Percentiles rank a stretch among this genome's conserved stretches.
Evolutionary conservation across 1,140 invertebrate species (phyloP).

Genomic region (Euschistus heros): DNA sequence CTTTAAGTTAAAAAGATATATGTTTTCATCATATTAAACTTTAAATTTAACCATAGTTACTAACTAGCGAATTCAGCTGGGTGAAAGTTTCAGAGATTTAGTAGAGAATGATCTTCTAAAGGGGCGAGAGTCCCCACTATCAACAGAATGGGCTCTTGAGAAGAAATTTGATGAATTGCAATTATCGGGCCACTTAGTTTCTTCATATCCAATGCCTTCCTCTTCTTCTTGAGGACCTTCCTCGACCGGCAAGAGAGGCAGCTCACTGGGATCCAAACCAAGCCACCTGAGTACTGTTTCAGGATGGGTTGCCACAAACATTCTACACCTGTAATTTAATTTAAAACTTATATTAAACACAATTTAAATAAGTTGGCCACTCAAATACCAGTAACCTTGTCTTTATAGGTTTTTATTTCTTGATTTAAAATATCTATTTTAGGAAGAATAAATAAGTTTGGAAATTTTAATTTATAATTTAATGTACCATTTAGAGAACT

Average conservation of each 20-base stretch:
- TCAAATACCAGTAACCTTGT: background rate
- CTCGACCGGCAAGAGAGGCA: slow-evolving; percentile 2
- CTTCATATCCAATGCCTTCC: background rate
- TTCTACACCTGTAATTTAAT: slow-evolving; percentile 14
- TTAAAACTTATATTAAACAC: background rate
- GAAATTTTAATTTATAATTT: too few relatives aligned
- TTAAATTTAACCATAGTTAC: background rate
- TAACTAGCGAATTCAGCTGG: slow-evolving; percentile 6
- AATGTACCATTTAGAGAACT: too few relatives aligned
- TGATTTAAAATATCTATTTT: slow-evolving; percentile 20
- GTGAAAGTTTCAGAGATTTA: slow-evolving; percentile 6
- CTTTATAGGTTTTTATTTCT: slow-evolving; percentile 1
- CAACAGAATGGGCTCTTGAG: background rate
- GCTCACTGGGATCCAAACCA: slow-evolving; percentile 19
- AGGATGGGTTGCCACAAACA: slow-evolving; percentile 26
- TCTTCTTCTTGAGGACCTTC: background rate
- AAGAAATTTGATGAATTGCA: background rate
- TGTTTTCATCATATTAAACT: background rate
- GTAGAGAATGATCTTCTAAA: background rate
- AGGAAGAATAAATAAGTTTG: slow-evolving; percentile 7
- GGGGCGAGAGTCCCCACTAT: background rate
- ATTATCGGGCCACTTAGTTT: background rate
- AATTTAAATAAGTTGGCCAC: background rate
- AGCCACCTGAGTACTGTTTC: slow-evolving; percentile 28
- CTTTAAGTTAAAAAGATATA: background rate